These are phyloP conservation scores for Pseudachorutes palmiensis DNA, from an alignment of 1,140 invertebrate species.

Conservation along the genomic window DNA sequence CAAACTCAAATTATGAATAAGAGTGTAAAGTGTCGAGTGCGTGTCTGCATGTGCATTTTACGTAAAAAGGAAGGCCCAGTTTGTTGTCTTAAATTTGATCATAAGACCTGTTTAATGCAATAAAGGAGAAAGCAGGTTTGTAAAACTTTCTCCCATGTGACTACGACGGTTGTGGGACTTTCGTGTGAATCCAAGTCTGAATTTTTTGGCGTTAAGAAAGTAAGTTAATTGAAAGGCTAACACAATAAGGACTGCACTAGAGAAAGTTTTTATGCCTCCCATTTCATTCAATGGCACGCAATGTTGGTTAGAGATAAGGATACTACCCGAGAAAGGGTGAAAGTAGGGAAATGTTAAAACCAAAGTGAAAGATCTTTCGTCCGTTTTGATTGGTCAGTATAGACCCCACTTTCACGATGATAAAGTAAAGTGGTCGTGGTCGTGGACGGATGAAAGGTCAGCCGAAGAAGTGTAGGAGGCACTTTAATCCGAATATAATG, in stretches of 20 bases:
- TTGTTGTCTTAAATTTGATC: too few relatives aligned
- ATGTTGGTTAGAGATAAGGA: neutral
- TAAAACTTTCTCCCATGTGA: too few relatives aligned
- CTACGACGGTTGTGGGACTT: too few relatives aligned
- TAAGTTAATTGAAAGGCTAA: neutral
- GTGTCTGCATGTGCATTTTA: neutral
- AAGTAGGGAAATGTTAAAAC: neutral
- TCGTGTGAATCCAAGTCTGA: neutral
- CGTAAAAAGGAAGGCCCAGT: too few relatives aligned
- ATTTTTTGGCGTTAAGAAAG: neutral
- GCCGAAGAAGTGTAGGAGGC: neutral
- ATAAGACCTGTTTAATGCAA: too few relatives aligned
- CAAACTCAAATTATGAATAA: neutral
- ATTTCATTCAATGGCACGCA: neutral
- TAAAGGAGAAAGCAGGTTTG: too few relatives aligned
- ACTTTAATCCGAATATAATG: constrained; percentile 25
- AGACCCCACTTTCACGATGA: neutral
- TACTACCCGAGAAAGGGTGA: neutral
- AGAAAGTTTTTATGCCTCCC: too few relatives aligned
- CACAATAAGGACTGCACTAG: neutral
- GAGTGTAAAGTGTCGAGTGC: neutral
- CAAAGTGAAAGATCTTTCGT: too few relatives aligned
- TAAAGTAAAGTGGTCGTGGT: neutral
- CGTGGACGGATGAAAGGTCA: neutral
- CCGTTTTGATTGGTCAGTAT: neutral